A percentile compares a stretch with the other conserved stretches of the same genome.
phyloP scores from a whole-genome alignment of 2,888 invertebrate genomes.

The Drosophila prolongata region DNA sequence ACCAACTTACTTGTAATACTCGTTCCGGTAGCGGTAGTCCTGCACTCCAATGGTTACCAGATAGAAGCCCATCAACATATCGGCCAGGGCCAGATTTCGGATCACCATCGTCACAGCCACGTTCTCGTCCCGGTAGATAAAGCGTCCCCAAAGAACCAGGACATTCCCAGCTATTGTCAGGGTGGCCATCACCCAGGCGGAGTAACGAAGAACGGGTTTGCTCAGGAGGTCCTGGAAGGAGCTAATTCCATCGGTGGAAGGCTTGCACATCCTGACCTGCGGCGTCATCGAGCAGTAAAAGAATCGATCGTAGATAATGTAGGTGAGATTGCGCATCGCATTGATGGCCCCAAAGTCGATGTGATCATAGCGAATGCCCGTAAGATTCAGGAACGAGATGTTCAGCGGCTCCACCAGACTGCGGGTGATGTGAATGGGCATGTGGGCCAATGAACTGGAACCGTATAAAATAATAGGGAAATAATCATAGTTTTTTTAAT shows the following conservation, averaged over 20 bases:
- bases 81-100: constrained; percentile 88
- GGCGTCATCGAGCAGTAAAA: constrained; percentile 88
- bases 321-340: constrained; percentile 84
- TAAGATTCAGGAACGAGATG: constrained; percentile 84
- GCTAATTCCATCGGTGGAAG: constrained; percentile 88
- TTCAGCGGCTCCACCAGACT: constrained; percentile 76
- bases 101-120: constrained; percentile 87
- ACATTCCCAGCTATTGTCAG: constrained; percentile 87
- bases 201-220: constrained; percentile 86
- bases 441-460: constrained; percentile 84
- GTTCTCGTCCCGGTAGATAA: constrained; percentile 87
- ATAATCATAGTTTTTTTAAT: too few species aligned
- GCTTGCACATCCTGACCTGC: constrained; percentile 86
- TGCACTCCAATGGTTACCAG: constrained; percentile 87
- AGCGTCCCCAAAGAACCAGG: constrained; percentile 87
- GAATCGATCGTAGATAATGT: constrained; percentile 87
- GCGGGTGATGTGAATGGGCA: constrained; percentile 77
- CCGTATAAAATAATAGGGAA: neutral
- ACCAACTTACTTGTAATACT: constrained; percentile 85
- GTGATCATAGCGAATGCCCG: constrained; percentile 85
- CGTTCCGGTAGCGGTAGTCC: constrained; percentile 86
- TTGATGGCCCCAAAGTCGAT: constrained; percentile 86
- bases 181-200: constrained; percentile 87
- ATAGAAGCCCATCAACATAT: constrained; percentile 89
- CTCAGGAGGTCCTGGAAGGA: constrained; percentile 87